Base-by-base conservation (phyloP, 2,888 invertebrate genomes). In the Lamellibrachia satsuma region DNA sequence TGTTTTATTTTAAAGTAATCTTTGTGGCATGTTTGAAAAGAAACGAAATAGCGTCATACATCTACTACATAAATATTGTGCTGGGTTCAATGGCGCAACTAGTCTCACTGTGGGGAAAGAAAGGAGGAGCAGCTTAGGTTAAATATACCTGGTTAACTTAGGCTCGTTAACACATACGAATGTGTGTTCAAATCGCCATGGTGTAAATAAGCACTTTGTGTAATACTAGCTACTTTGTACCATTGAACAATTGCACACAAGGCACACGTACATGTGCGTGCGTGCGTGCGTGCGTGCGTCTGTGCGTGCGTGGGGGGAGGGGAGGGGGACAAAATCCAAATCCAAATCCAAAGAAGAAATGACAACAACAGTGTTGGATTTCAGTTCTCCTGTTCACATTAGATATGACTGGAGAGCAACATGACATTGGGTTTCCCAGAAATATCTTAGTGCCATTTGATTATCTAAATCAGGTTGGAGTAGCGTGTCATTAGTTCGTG, bases 381-480 rank as follows among this genome's bases (percentile, higher is more conserved):
- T 75, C 75, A n/a, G 75, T 6, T 6, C 75, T 75, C 75, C 22
- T 75, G 75, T 75, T 22, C 22, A 75, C 75, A n/a, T 15, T 15
- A 22, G 75, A 75, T 22, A 6, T 75, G 75, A 75, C 75, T n/a
- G 75, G 22, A 75, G 75, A 75, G 22, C n/a, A 75, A 75, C 75
- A 75, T 75, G 75, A 75, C 75, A 22, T 15, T n/a, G n/a, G 75
- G 75, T 75, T 75, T 75, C 75, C 75, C 22, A 15, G 75, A 22
- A 75, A 75, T 75, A 75, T 22, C 75, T 75, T 2, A 75, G 75
- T 75, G 15, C 4, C n/a, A 6, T 75, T 75, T 75, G 22, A 75
- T 75, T 75, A 75, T 11, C 75, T 75, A 22, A 75, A 75, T 75
- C 75, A 75, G 75, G 75, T 75, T 75, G 75, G 75, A 75, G 75